These are phyloP conservation scores for Notarius quadriscutis DNA, from an alignment of 2,113 vertebrate genomes.

Conservation along the genomic window DNA sequence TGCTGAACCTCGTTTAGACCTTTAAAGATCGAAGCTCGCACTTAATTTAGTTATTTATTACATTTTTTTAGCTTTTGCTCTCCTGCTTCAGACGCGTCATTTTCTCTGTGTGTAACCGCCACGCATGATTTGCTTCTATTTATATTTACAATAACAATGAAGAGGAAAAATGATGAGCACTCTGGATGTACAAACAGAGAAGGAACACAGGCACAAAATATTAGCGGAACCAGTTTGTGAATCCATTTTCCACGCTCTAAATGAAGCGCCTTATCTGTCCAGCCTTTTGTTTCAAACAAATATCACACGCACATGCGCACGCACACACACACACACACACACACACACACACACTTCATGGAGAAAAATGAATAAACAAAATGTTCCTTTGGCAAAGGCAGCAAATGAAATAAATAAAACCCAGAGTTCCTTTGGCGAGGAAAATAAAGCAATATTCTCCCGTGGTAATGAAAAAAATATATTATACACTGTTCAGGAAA, in stretches of 20 bases:
- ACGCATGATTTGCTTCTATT: conserved; percentile 38
- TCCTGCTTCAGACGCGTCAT: background rate
- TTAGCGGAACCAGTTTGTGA: conserved; percentile 24
- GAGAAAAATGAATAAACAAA: conserved; percentile 2
- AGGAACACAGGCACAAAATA: conserved; percentile 7
- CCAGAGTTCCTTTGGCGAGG: background rate
- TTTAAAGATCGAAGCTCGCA: background rate
- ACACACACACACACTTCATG: too few species aligned
- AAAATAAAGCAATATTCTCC: background rate
- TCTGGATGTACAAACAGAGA: conserved; percentile 11
- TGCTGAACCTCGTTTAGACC: background rate
- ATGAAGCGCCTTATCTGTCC: conserved; percentile 38
- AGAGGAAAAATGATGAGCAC: conserved; percentile 24
- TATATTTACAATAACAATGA: conserved; percentile 46
- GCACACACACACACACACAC: background rate
- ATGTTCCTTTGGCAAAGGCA: background rate
- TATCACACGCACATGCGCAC: background rate
- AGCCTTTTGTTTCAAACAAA: conserved; percentile 11
- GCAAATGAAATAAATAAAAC: conserved; percentile 3
- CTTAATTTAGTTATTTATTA: background rate
- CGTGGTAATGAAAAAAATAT: background rate
- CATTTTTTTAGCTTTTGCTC: background rate
- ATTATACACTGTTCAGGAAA: background rate
- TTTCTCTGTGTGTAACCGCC: background rate
- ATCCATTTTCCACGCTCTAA: conserved; percentile 34